phyloP scores from a whole-genome alignment of 2,797 vertebrate genomes.

The Crocidura indochinensis region DNA sequence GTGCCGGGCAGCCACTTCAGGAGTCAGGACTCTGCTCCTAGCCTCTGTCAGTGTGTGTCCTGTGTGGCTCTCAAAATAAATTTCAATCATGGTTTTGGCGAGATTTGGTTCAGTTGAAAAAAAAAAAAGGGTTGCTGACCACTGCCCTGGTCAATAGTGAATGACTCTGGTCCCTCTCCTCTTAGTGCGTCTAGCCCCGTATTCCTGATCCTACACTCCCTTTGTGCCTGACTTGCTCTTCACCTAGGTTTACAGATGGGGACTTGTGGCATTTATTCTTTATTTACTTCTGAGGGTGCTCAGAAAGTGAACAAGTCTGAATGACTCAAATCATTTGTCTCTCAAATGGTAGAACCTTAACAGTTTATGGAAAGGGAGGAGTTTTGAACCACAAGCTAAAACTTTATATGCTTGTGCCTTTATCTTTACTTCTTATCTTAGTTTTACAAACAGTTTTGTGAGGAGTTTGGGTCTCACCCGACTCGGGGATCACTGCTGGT shows the following conservation, averaged over 20 bases:
- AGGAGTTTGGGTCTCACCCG: too few relatives aligned
- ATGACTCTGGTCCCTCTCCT: not conserved
- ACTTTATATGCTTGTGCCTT: not conserved
- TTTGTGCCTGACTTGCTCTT: not conserved
- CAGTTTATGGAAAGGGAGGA: not conserved
- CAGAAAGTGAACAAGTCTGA: not conserved
- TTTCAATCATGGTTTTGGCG: too few relatives aligned
- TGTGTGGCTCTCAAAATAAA: too few relatives aligned
- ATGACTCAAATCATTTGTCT: conserved; percentile 11
- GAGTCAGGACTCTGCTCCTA: too few relatives aligned
- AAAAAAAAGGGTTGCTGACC: too few relatives aligned
- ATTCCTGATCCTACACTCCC: not conserved
- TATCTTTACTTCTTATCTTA: conserved; percentile 19
- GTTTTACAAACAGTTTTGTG: conserved; percentile 22
- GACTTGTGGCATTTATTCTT: not conserved
- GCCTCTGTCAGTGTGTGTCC: too few relatives aligned
- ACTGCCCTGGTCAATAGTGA: too few relatives aligned
- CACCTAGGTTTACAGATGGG: not conserved
- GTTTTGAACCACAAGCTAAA: conserved; percentile 14
- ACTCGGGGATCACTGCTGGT: too few relatives aligned
- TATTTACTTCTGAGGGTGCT: not conserved
- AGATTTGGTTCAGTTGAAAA: too few relatives aligned
- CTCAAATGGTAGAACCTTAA: not conserved
- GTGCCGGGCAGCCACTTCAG: too few relatives aligned
- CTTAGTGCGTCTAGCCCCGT: not conserved